A percentile compares a stretch with the other conserved stretches of the same genome.
These are phyloP conservation scores for Zaprionus bogoriensis DNA, from an alignment of 2,888 invertebrate species.

Conservation along the genomic window DNA sequence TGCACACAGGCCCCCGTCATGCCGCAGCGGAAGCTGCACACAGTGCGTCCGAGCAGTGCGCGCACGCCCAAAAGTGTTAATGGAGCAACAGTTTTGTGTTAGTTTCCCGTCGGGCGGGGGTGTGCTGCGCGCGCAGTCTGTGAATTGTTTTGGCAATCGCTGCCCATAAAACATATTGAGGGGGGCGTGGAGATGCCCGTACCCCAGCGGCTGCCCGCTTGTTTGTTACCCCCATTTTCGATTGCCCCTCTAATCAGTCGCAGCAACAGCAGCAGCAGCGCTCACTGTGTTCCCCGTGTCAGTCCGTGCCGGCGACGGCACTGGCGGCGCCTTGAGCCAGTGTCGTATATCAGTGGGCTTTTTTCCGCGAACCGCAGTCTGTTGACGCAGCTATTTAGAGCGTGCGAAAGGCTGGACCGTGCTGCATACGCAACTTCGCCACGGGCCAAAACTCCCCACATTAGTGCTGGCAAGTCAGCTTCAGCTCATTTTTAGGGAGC, in stretches of 20 bases:
- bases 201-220: no score
- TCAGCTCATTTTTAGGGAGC: no score
- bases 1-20: slow-evolving; percentile 39
- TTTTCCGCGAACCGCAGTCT: slow-evolving; percentile 39
- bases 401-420: slow-evolving; percentile 56
- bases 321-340: slow-evolving; percentile 16
- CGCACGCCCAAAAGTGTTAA: slow-evolving; percentile 68
- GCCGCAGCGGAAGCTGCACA: neutral
- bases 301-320: slow-evolving; percentile 35
- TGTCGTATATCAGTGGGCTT: slow-evolving; percentile 26
- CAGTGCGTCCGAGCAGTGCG: slow-evolving; percentile 1
- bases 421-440: neutral
- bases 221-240: slow-evolving; percentile 23
- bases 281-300: slow-evolving; percentile 21
- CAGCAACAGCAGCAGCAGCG: neutral
- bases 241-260: slow-evolving; percentile 56
- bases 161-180: neutral
- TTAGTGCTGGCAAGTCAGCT: no score
- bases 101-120: slow-evolving; percentile 29
- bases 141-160: slow-evolving; percentile 51
- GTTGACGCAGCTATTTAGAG: slow-evolving; percentile 59
- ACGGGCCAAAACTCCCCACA: neutral
- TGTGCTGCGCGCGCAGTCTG: slow-evolving; percentile 30
- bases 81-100: slow-evolving; percentile 63
- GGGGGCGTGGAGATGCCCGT: neutral